Conservation (phyloP, 2,888 invertebrate species). For the Nomada fucata region DNA sequence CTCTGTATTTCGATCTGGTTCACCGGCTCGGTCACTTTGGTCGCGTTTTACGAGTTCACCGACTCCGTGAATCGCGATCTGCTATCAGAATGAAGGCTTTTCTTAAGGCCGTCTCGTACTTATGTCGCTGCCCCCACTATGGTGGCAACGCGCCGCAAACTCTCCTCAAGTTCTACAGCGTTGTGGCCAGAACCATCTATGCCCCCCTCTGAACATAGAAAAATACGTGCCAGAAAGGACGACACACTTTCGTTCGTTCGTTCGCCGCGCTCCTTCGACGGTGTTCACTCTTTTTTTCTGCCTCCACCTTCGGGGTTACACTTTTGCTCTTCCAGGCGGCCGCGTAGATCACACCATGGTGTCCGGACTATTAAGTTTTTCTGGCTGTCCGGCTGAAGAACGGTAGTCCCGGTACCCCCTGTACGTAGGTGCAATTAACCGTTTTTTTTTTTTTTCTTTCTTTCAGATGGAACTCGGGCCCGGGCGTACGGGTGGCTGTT, state of each 20-base stretch:
- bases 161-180: slow-evolving; percentile 51
- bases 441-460: background rate
- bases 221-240: slow-evolving; percentile 59
- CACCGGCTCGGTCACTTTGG: slow-evolving; percentile 4
- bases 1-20: too few species aligned
- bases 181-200: slow-evolving; percentile 55
- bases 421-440: background rate
- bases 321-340: background rate
- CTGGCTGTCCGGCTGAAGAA: too few species aligned
- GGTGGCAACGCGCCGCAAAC: slow-evolving; percentile 55
- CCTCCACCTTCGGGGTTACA: slow-evolving; percentile 26
- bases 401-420: background rate
- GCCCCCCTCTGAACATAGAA: slow-evolving; percentile 66
- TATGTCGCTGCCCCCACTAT: slow-evolving; percentile 81
- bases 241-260: slow-evolving; percentile 69
- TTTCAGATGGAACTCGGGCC: too few species aligned
- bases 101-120: slow-evolving; percentile 82
- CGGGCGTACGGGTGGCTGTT: slow-evolving; percentile 10
- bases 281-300: slow-evolving; percentile 16
- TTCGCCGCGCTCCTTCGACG: slow-evolving; percentile 39
- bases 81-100: slow-evolving; percentile 83
- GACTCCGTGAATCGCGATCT: slow-evolving; percentile 75
- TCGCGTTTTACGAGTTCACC: slow-evolving; percentile 60
- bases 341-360: background rate
- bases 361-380: too few species aligned